These are phyloP conservation scores for Cryptoblepharus egeriae DNA, from an alignment of 2,797 vertebrate genomes.

Conservation along the genomic window DNA sequence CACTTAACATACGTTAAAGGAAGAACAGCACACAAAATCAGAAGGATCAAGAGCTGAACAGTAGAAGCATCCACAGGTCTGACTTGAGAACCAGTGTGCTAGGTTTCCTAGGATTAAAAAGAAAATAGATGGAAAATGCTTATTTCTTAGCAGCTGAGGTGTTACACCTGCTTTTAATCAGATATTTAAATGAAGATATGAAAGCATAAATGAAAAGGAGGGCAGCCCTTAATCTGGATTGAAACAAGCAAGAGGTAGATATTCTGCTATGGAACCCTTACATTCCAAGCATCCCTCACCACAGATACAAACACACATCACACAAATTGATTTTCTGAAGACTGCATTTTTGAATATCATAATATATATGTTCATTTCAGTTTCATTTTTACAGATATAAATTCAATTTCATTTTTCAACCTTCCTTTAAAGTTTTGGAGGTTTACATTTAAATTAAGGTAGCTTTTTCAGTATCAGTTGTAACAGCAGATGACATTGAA, in stretches of 20 bases:
- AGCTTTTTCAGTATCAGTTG: constrained; percentile 77
- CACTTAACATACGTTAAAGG: neutral
- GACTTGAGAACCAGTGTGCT: constrained; percentile 10
- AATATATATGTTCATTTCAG: constrained; percentile 81
- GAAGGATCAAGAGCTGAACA: neutral
- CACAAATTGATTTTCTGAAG: constrained; percentile 79
- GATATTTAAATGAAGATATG: accelerated
- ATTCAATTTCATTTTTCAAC: constrained; percentile 75
- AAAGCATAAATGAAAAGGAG: constrained; percentile 10
- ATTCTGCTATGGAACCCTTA: constrained; percentile 59
- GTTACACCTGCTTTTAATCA: neutral
- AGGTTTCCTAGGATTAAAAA: constrained; percentile 4
- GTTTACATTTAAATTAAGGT: constrained; percentile 81
- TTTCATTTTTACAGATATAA: constrained; percentile 80
- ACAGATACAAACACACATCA: constrained; percentile 76
- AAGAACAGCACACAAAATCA: neutral
- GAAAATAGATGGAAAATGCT: constrained; percentile 12
- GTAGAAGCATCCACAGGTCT: neutral
- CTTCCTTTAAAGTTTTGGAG: constrained; percentile 77
- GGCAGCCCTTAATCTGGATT: neutral
- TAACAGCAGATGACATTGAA: constrained; percentile 79
- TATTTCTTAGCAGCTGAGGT: neutral
- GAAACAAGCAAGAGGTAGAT: constrained; percentile 46
- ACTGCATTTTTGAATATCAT: constrained; percentile 82
- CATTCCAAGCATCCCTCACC: constrained; percentile 64